These are phyloP conservation scores for Polyommatus icarus DNA, from an alignment of 2,888 invertebrate genomes.

Conservation along the genomic window DNA sequence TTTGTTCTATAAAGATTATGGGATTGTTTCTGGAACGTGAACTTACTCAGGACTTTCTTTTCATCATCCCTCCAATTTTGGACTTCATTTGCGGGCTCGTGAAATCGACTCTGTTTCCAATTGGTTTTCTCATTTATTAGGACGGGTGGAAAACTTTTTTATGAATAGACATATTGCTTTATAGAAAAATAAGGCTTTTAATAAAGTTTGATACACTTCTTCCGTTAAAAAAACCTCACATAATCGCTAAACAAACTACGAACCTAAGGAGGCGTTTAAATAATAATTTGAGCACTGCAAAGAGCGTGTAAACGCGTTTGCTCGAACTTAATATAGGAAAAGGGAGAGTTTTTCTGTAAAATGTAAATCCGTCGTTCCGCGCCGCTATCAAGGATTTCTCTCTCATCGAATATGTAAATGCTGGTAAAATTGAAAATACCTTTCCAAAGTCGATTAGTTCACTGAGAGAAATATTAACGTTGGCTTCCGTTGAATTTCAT, in stretches of 20 bases:
- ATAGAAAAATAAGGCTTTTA: not conserved
- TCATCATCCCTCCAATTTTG: constrained; percentile 24
- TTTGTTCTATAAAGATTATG: constrained; percentile 39
- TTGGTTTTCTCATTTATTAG: not conserved
- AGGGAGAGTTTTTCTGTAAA: constrained; percentile 47
- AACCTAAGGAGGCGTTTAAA: not conserved
- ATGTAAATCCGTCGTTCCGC: constrained; percentile 55
- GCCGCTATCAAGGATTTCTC: constrained; percentile 53
- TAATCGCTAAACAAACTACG: not conserved
- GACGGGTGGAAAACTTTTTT: not conserved
- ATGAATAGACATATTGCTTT: not conserved
- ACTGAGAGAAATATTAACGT: constrained; percentile 38
- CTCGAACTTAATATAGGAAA: constrained; percentile 38
- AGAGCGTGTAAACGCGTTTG: constrained; percentile 25
- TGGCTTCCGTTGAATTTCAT: constrained; percentile 7
- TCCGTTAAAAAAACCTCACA: not conserved
- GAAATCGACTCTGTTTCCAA: not conserved
- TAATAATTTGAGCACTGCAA: not conserved
- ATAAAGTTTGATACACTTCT: not conserved
- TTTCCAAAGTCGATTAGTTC: constrained; percentile 47
- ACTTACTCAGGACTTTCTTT: constrained; percentile 30
- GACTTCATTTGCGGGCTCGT: not conserved
- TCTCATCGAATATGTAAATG: constrained; percentile 69
- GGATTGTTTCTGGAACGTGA: constrained; percentile 35
- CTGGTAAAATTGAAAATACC: constrained; percentile 70